Base-by-base conservation (phyloP, 2,797 vertebrate species). In the Tarsius wallacei region DNA sequence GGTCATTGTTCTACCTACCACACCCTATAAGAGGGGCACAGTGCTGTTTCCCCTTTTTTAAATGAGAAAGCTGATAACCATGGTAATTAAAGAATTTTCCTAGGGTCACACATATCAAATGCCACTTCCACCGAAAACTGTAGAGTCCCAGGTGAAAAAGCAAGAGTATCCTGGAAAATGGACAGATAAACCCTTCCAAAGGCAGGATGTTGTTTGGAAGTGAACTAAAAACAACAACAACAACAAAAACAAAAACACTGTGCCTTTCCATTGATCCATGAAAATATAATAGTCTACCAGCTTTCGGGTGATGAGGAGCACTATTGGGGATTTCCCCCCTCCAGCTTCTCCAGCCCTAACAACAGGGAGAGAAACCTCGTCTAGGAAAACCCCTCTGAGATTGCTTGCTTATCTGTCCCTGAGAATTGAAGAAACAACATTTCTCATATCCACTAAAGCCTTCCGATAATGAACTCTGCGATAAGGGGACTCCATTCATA, bases 401-500 rank as follows among this genome's bases (percentile, higher is more conserved):
- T 31, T 61, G 51, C 82, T 89, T 14, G 2, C 82, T 98, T 95
- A 94, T 97, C 89, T 91, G 83, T 94, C 86, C 71, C 80, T 9
- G 59, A 61, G 86, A 91, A 59, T 66, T 81, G 82, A 89, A 96
- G 92, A 83, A 94, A 90, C 73, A 86, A 2, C 86, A 61, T 95
- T 94, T 92, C 88, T 96, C 80, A 93, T 77, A 89, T 47, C 80
- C 91, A 96, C 74, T 4, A 88, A 93, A 97, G 64, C 89, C 86
- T 91, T 96, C 47, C 2, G 66, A 96, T 94, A 96, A 97, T 76
- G 86, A 96, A 97, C 94, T 96, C 86, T 17, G 21, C 0, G 90
- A 93, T 93, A 96, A 98, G 82, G 49, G n/a, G n/a, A 53, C 78
- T 91, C 63, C 85, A 64, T 91, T 95, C 93, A 93, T 16, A 24